Conservation (phyloP, 2,888 invertebrate species). For the Drosophila macrospina region DNA sequence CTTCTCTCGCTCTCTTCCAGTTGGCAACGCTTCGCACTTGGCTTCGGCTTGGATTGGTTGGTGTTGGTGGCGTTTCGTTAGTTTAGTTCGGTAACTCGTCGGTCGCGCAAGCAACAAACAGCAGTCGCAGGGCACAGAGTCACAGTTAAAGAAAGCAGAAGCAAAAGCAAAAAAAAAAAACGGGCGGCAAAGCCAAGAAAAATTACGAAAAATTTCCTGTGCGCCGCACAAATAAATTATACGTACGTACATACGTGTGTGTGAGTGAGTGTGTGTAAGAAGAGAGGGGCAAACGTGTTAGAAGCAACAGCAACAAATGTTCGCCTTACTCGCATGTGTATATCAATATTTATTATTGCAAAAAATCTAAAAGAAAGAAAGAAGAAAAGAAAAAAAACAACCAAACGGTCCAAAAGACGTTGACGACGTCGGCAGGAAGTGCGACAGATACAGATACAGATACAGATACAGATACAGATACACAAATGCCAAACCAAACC, state of each 20-base stretch:
- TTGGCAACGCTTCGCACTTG: conserved; percentile 58
- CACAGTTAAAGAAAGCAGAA: conserved; percentile 26
- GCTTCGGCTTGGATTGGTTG: conserved; percentile 63
- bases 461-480: conserved; percentile 51
- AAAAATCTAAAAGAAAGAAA: conserved; percentile 42
- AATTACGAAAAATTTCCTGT: conserved; percentile 59
- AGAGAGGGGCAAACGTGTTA: conserved; percentile 24
- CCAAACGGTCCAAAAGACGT: conserved; percentile 23
- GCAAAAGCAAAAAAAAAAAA: conserved; percentile 26
- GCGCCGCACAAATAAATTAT: conserved; percentile 52
- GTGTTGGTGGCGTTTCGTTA: conserved; percentile 73
- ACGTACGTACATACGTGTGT: conserved; percentile 29
- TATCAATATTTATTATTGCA: conserved; percentile 70
- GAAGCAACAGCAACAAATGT: conserved; percentile 37
- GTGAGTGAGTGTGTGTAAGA: conserved; percentile 18
- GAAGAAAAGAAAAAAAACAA: conserved; percentile 31
- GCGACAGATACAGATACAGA: conserved; percentile 75
- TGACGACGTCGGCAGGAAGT: conserved; percentile 60
- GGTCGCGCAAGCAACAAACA: conserved; percentile 58
- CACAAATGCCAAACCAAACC: conserved; percentile 62
- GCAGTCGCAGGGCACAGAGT: conserved; percentile 3
- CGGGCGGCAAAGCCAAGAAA: conserved; percentile 58
- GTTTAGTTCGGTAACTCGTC: conserved; percentile 84
- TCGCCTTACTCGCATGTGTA: conserved; percentile 34
- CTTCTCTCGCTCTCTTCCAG: background rate